Base-by-base conservation (phyloP, 2,888 invertebrate genomes). In the Dryobotodes eremita region DNA sequence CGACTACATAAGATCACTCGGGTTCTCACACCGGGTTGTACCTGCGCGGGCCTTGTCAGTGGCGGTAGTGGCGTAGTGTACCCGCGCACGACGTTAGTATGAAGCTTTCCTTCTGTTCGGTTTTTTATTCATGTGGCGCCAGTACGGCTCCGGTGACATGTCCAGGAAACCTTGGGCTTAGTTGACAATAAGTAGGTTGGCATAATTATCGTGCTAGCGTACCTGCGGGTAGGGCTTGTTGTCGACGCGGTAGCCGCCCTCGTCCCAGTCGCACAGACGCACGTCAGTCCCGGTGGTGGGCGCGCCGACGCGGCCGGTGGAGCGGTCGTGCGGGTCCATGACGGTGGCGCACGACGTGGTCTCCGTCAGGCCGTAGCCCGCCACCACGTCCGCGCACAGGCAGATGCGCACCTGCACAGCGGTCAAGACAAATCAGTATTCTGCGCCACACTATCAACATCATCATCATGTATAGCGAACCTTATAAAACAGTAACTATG, bases 281-380 rank as follows among this genome's bases (percentile, higher is more conserved):
- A 99, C 97, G 93, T 98, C 98, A 91, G 98, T 98, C 86, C 98
- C 98, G n/a, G 98, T 97, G 77, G 99, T 97, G 55, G 99, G 99
- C 73, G 98, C 98, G 75, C 99, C 99, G 68, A 98, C 99, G 91
- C 99, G 97, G 70, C 99, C 99, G 55, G 98, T 97, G 86, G 89
- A 87, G 81, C 92, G 90, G 94, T 99, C 98, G 91, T 94, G 91
- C 79, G 92, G 95, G 94, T 98, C 98, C 98, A 98, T 98, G 75
- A 98, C 98, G 81, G 98, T 98, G 73, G 99, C 99, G 91, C 99
- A 99, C 1, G 99, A 99, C 87, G 99, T 98, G 26, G 99, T 99
- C 97, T 99, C 99, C 0, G 99, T 99, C 83, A 99, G 97, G 2
- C 99, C 99, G 96, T 99, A 99, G 72, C 99, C 99, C 93, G 99